Evolutionary conservation across 2,113 vertebrate genomes (phyloP).

Genomic region (Nicator chloris): DNA sequence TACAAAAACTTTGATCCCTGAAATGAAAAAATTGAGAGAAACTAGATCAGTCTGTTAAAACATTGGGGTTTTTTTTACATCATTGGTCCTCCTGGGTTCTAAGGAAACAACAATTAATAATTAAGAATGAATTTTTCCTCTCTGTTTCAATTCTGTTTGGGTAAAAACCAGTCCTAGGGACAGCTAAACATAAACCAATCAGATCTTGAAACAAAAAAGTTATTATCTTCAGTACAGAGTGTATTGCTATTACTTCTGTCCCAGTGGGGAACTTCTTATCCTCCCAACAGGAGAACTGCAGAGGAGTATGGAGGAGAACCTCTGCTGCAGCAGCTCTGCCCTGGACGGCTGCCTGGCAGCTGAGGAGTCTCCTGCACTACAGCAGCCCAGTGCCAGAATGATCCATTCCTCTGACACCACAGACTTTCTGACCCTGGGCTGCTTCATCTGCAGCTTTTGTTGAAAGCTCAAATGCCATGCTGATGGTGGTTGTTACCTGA

Average conservation of each 20-base stretch:
- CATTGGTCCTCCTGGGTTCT: not conserved
- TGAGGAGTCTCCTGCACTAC: not conserved
- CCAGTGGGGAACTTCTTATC: not conserved
- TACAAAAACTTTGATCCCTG: not conserved
- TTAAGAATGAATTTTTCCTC: not conserved
- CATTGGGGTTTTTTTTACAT: rapidly evolving
- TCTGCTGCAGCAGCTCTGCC: not conserved
- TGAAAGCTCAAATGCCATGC: not conserved
- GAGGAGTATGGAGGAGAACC: not conserved
- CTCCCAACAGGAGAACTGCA: not conserved
- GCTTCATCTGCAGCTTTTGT: not conserved
- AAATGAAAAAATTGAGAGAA: not conserved
- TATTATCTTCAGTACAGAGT: not conserved
- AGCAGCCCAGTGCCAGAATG: not conserved
- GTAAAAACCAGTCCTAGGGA: not conserved
- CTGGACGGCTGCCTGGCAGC: not conserved
- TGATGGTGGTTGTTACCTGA: rapidly evolving
- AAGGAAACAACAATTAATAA: not conserved
- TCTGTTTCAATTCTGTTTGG: not conserved
- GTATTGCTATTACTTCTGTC: not conserved
- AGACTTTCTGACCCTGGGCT: not conserved
- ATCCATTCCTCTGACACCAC: rapidly evolving
- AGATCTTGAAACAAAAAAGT: not conserved
- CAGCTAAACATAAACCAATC: not conserved
- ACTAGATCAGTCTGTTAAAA: not conserved